phyloP scores from a whole-genome alignment of 2,113 vertebrate genomes.

The Acanthisitta chloris region DNA sequence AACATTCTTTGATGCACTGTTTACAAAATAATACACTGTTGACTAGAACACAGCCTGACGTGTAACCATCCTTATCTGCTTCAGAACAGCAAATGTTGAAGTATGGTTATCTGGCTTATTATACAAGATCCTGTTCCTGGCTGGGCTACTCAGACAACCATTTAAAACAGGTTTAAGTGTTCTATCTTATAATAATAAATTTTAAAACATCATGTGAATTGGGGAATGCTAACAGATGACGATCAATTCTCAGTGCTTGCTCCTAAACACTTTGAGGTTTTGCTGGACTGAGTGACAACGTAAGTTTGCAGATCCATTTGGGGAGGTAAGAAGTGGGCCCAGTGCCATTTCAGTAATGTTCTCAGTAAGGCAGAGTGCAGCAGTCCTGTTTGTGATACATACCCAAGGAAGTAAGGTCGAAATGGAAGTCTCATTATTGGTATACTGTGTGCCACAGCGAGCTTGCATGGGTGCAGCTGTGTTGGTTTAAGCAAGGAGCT shows the following conservation, averaged over 20 bases:
- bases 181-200: not conserved
- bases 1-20: not conserved
- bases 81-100: constrained; percentile 77
- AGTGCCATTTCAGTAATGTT: not conserved
- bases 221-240: not conserved
- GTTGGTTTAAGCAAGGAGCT: not conserved
- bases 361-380: not conserved
- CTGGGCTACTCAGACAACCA: constrained; percentile 78
- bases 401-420: not conserved
- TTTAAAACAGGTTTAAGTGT: constrained; percentile 71
- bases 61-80: not conserved
- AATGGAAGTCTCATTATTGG: not conserved
- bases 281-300: not conserved
- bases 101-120: constrained; percentile 78
- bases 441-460: not conserved
- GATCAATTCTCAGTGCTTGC: not conserved
- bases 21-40: not conserved
- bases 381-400: not conserved
- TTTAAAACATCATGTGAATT: not conserved
- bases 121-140: constrained; percentile 80
- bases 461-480: not conserved
- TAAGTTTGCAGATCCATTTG: not conserved
- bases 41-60: not conserved
- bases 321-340: not conserved
- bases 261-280: not conserved